Conservation (phyloP, 2,888 invertebrate genomes). For the Magallana nippona region DNA sequence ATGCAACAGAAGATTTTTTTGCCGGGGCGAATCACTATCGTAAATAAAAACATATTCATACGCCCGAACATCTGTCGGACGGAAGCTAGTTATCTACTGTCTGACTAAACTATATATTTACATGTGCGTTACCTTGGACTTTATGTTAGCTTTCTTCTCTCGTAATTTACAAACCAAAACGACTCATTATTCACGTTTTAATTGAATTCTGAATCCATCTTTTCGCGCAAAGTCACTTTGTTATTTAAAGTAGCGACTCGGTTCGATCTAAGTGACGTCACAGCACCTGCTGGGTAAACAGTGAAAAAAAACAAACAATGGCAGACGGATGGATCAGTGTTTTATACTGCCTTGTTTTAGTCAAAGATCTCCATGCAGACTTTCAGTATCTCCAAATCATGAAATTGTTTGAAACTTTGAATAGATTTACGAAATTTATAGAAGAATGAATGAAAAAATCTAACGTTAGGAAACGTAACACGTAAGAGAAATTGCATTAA, state of each 20-base stretch:
- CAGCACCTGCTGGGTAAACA: slow-evolving; percentile 77
- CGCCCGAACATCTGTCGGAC: slow-evolving; percentile 58
- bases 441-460: too few species aligned
- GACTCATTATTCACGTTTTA: neutral
- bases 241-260: slow-evolving; percentile 66
- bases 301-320: slow-evolving; percentile 70
- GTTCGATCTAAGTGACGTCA: slow-evolving; percentile 69
- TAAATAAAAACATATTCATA: slow-evolving; percentile 77
- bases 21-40: slow-evolving; percentile 70
- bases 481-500: too few species aligned
- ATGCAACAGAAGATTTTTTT: slow-evolving; percentile 71
- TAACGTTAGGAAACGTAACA: too few species aligned
- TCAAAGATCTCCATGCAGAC: too few species aligned
- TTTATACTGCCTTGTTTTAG: neutral
- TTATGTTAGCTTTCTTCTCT: neutral
- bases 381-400: too few species aligned
- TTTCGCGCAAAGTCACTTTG: slow-evolving; percentile 61
- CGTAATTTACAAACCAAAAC: neutral
- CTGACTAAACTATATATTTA: neutral
- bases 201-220: neutral
- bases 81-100: slow-evolving; percentile 30
- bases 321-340: slow-evolving; percentile 46
- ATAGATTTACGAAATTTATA: too few species aligned
- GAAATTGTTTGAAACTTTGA: too few species aligned
- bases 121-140: neutral